Conservation (phyloP, 2,113 vertebrate genomes). For the Zingel zingel region DNA sequence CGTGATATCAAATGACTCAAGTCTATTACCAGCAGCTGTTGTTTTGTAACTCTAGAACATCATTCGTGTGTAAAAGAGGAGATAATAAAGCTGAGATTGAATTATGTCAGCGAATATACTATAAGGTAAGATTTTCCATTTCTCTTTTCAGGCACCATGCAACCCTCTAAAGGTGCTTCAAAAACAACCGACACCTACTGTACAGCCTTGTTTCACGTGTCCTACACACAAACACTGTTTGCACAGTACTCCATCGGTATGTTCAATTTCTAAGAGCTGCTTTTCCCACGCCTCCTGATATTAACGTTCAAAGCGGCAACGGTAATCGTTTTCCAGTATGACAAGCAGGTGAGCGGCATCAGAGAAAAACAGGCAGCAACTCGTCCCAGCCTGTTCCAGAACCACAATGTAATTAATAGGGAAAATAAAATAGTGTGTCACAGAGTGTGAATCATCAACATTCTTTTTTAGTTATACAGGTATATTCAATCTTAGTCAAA, state of each 20-base stretch:
- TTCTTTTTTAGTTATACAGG: not conserved
- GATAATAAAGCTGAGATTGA: not conserved
- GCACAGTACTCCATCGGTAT: not conserved
- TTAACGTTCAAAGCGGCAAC: not conserved
- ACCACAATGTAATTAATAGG: not conserved
- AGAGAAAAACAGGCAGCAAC: constrained; percentile 10
- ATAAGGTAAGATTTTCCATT: too few relatives aligned
- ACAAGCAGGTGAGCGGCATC: not conserved
- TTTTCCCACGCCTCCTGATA: constrained; percentile 12
- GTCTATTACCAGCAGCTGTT: not conserved
- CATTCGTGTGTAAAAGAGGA: not conserved
- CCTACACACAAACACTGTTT: not conserved
- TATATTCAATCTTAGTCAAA: not conserved
- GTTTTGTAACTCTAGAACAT: not conserved
- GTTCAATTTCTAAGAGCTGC: not conserved
- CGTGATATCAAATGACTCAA: not conserved
- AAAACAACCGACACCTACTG: not conserved
- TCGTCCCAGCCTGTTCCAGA: not conserved
- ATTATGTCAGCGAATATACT: too few relatives aligned
- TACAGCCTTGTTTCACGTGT: too few relatives aligned
- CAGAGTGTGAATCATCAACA: not conserved
- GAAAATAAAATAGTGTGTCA: not conserved
- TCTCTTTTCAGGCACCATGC: not conserved
- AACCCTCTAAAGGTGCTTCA: not conserved
- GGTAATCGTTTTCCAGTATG: not conserved